phyloP scores from a whole-genome alignment of 2,797 vertebrate genomes.

The Crocidura indochinensis region DNA sequence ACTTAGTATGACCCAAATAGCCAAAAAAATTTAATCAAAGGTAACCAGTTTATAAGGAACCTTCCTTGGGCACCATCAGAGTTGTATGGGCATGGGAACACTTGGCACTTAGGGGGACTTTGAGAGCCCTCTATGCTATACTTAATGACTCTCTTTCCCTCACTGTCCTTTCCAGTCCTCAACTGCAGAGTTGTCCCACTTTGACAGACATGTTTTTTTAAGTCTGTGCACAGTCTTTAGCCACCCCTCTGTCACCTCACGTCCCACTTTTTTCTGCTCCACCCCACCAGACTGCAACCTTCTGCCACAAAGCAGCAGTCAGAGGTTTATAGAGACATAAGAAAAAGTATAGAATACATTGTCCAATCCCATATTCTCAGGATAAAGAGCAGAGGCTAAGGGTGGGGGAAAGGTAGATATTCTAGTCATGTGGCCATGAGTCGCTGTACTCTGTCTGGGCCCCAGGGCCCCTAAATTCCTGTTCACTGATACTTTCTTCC shows the following conservation, averaged over 20 bases:
- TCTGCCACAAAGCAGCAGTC: background rate
- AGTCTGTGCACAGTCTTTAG: background rate
- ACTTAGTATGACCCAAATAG: too few relatives aligned
- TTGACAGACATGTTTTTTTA: background rate
- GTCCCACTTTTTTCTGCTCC: background rate
- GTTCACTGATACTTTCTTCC: background rate
- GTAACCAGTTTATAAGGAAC: too few relatives aligned
- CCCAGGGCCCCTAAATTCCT: background rate
- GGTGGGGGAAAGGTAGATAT: background rate
- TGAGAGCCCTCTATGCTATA: background rate
- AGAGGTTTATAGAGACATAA: background rate
- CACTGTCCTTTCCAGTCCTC: background rate
- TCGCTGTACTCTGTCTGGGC: background rate
- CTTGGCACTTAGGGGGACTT: background rate
- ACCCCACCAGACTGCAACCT: background rate
- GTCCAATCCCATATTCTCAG: background rate
- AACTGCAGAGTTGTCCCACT: background rate
- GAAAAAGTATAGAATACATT: background rate
- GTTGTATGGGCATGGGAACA: background rate
- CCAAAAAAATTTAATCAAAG: too few relatives aligned
- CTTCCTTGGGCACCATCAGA: too few relatives aligned
- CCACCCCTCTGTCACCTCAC: background rate
- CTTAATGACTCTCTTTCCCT: background rate
- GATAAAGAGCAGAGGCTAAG: too few relatives aligned
- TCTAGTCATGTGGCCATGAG: background rate